Percentiles rank a stretch among this genome's conserved stretches.
Conservation (phyloP, 2,888 invertebrate species). For the Rhodophaea formosa region DNA sequence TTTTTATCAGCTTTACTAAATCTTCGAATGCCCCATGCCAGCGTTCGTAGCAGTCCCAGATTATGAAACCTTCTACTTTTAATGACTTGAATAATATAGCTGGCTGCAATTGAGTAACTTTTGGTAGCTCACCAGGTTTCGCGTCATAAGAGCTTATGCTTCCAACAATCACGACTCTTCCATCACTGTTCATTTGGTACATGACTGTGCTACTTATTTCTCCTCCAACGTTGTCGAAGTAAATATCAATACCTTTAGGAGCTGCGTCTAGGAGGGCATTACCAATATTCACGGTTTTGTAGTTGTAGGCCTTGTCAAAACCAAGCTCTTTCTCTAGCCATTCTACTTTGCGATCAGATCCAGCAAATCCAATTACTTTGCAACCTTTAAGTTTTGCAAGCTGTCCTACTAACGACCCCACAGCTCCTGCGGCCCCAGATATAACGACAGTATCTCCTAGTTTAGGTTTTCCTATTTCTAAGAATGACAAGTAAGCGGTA, state of each 20-base stretch:
- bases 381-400: slow-evolving; percentile 81
- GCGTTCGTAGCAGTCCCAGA: neutral
- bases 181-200: slow-evolving; percentile 76
- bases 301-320: slow-evolving; percentile 83
- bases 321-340: slow-evolving; percentile 80
- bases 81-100: slow-evolving; percentile 73
- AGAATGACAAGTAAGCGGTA: slow-evolving; percentile 84
- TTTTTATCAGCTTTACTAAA: slow-evolving; percentile 4
- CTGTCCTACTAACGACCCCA: slow-evolving; percentile 84
- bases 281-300: slow-evolving; percentile 77
- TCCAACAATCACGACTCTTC: slow-evolving; percentile 81
- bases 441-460: slow-evolving; percentile 83
- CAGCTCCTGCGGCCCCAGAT: slow-evolving; percentile 84
- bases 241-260: slow-evolving; percentile 83
- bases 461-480: slow-evolving; percentile 82
- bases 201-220: slow-evolving; percentile 75
- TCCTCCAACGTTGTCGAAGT: slow-evolving; percentile 85
- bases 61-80: slow-evolving; percentile 34
- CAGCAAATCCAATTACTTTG: slow-evolving; percentile 66
- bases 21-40: slow-evolving; percentile 6
- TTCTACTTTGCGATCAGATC: slow-evolving; percentile 81
- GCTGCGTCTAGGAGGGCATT: slow-evolving; percentile 71
- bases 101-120: slow-evolving; percentile 59
- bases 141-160: slow-evolving; percentile 72
- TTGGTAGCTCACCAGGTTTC: slow-evolving; percentile 16